Base-by-base conservation (phyloP, 2,888 invertebrate genomes). In the Ichneumon xanthorius region DNA sequence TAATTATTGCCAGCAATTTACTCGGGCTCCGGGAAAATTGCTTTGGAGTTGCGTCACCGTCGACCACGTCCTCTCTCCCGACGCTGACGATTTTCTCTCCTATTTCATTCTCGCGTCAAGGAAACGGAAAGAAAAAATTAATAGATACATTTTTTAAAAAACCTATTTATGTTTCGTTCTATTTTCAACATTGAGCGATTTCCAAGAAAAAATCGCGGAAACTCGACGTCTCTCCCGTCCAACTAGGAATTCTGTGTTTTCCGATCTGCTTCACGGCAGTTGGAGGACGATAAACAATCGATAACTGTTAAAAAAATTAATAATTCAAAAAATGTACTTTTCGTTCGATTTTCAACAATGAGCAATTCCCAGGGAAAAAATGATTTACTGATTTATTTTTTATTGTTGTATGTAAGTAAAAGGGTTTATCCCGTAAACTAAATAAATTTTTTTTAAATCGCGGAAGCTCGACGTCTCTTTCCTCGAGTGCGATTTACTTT, bases 1-100 rank as follows among this genome's bases (percentile, higher is more conserved):
- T 79, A 68, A 79, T 76, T 75, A 82, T 79, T 71, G 58, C 48
- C 40, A 79, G 85, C 76, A 82, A 85, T 85, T 82, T 82, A 67
- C 71, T 55, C 16, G 22, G 50, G 75, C 82, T 76, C 70, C 65
- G 75, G 82, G 78, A 67, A 82, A 82, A 85, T 85, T 79, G 82
- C 81, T 79, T 53, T n/a, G 67, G 71, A 40, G 79, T 79, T 79
- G 79, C 72, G 82, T 76, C 79, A 79, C 82, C 37, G 30, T 65
- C 48, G 37, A 5, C 45, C 45, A 14, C 14, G 14, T 45, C 45
- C 40, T 40, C 40, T 40, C 40, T 37, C 70, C 26, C 77, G 80
- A 80, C 61, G 40, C 50, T 45, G 33, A 55, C 75, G 53, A 68
- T 67, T 61, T 53, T 79, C 45, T 45, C 61, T n/a, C 26, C 26